Conservation (phyloP, 2,888 invertebrate genomes). For the Andrena dorsata region DNA sequence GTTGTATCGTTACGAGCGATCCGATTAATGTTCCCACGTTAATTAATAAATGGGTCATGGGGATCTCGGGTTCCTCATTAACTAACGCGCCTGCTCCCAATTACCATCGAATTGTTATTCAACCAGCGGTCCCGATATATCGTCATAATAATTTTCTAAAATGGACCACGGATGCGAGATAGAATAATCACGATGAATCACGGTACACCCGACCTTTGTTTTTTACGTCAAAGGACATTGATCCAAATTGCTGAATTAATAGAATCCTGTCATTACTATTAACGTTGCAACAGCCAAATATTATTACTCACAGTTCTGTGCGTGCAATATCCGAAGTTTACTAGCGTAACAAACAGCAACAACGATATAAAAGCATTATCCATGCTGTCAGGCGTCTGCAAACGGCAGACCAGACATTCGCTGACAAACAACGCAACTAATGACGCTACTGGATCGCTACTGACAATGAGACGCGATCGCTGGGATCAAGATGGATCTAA, state of each 20-base stretch:
- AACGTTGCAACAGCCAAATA: not conserved
- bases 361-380: constrained; percentile 54
- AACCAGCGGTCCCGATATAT: constrained; percentile 21
- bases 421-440: constrained; percentile 27
- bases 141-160: constrained; percentile 33
- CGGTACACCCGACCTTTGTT: constrained; percentile 40
- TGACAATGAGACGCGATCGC: constrained; percentile 40
- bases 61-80: constrained; percentile 62
- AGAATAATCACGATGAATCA: constrained; percentile 66
- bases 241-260: constrained; percentile 14
- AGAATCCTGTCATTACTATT: not conserved
- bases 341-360: constrained; percentile 51
- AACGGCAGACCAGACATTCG: constrained; percentile 49
- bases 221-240: constrained; percentile 24
- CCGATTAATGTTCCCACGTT: constrained; percentile 57
- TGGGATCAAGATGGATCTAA: constrained; percentile 44
- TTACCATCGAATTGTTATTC: constrained; percentile 45
- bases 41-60: constrained; percentile 63
- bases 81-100: constrained; percentile 39
- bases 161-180: constrained; percentile 34
- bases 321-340: constrained; percentile 39
- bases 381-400: constrained; percentile 57
- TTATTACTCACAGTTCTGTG: constrained; percentile 63
- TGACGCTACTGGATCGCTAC: constrained; percentile 45
- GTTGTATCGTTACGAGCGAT: constrained; percentile 31